Evolutionary conservation across 2,797 vertebrate genomes (phyloP), one percentile per base, ranked within the genome.

Genomic region (Micropoecilia bifurca): DNA sequence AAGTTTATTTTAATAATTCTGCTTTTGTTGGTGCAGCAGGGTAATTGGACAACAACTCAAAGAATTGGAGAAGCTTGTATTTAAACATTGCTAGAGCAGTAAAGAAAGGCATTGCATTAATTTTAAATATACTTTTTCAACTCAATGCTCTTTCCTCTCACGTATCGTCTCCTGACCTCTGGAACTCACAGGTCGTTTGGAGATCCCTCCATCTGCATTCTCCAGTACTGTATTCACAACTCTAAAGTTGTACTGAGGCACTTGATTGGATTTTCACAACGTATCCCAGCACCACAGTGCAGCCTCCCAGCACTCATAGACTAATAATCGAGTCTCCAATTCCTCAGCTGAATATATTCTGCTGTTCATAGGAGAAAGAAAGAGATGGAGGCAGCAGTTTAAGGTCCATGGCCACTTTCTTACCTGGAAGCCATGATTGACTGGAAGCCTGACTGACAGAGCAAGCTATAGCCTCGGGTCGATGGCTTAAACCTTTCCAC

Each of bases 391-490:
- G 73, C 74, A 71, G 69, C 57, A 55, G 33, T 74, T 82, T 74
- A 47, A 84, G 79, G 72, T 77, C 76, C 63, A 73, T 13, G 20
- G 41, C 50, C 33, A 48, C 69, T 74, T 79, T 66, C 76, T 77
- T 78, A 69, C 71, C 85, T 87, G 80, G 66, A 69, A 69, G 73
- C 73, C 76, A 13, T 47, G 75, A 78, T 75, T 80, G 84, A 84
- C 85, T 87, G 80, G 66, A 53, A 68, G 69, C 74, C 73, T 68
- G 80, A 88, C 73, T 81, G 80, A 87, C 82, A 73, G 76, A 45
- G 46, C 4, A 22, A 80, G 71, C 22, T 73, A 46, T 73, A 28
- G 80, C 82, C 85, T 84, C 53, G 68, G 85, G 79, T 61, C 1
- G n/a, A 53, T 28, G 71, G 59, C 66, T 74, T 25, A 74, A 71